phyloP scores from a whole-genome alignment of 2,113 vertebrate genomes.

The Oryzias melastigma region DNA sequence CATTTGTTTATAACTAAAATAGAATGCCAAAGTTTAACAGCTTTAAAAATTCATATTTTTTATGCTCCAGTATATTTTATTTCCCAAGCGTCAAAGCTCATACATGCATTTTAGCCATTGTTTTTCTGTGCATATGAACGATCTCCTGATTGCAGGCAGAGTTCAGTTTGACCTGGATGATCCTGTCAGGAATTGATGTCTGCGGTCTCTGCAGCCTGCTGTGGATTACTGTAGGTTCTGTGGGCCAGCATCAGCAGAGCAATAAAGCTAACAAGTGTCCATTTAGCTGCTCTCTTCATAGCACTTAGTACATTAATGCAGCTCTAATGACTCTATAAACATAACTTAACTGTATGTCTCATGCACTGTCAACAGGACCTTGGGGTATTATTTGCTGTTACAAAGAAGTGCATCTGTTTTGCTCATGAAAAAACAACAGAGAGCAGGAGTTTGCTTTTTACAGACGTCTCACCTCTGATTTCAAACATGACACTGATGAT shows the following conservation, averaged over 20 bases:
- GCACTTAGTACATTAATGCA: slow-evolving; percentile 58
- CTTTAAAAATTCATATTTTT: no score
- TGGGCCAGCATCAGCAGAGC: slow-evolving; percentile 36
- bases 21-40: no score
- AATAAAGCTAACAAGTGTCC: slow-evolving; percentile 60
- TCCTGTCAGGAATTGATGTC: slow-evolving; percentile 23
- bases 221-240: slow-evolving; percentile 10
- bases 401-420: slow-evolving; percentile 12
- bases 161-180: slow-evolving; percentile 10
- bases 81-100: no score
- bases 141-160: no score
- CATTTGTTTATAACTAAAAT: no score
- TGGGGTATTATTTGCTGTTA: slow-evolving; percentile 36
- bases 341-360: slow-evolving; percentile 41
- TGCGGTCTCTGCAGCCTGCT: slow-evolving; percentile 21
- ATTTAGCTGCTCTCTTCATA: slow-evolving; percentile 53
- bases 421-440: slow-evolving; percentile 15
- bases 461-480: background rate
- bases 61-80: no score
- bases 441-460: slow-evolving; percentile 8
- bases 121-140: no score
- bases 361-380: slow-evolving; percentile 34
- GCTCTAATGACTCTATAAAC: slow-evolving; percentile 49
- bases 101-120: no score
- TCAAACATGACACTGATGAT: slow-evolving; percentile 1